Evolutionary conservation across 2,888 invertebrate genomes (phyloP).

Genomic region (Eilema sororculum): DNA sequence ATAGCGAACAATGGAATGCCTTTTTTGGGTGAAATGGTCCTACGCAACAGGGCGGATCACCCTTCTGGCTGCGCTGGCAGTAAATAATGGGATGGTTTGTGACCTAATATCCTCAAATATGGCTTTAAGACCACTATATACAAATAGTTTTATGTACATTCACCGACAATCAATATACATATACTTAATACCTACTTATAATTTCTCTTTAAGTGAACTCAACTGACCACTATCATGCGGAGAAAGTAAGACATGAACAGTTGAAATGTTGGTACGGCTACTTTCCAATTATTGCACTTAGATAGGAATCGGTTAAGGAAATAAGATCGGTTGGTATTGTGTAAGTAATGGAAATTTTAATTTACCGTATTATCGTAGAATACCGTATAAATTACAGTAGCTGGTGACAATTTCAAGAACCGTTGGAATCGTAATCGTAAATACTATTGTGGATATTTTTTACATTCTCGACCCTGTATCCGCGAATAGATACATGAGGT

Average conservation of each 20-base stretch:
- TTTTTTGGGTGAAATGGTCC: no score
- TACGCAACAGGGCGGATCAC: no score
- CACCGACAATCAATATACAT: neutral
- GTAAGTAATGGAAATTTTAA: neutral
- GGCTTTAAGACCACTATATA: no score
- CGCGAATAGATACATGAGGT: neutral
- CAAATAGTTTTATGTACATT: neutral
- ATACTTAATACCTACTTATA: neutral
- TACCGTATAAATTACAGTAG: no score
- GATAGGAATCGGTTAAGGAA: constrained; percentile 37
- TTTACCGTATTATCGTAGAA: no score
- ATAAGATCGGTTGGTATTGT: constrained; percentile 20
- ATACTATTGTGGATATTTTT: neutral
- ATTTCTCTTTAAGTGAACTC: constrained; percentile 29
- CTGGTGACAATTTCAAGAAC: no score
- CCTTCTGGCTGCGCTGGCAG: no score
- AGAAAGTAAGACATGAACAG: constrained; percentile 42
- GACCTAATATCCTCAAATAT: neutral
- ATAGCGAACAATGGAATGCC: no score
- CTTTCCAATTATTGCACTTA: constrained; percentile 35
- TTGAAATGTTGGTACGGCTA: constrained; percentile 36
- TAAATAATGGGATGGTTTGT: no score
- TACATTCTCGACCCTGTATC: neutral
- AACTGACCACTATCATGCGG: constrained; percentile 47
- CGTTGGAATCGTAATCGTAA: neutral